Conservation (phyloP, 2,797 vertebrate species). For the Taenioides sp. region DNA sequence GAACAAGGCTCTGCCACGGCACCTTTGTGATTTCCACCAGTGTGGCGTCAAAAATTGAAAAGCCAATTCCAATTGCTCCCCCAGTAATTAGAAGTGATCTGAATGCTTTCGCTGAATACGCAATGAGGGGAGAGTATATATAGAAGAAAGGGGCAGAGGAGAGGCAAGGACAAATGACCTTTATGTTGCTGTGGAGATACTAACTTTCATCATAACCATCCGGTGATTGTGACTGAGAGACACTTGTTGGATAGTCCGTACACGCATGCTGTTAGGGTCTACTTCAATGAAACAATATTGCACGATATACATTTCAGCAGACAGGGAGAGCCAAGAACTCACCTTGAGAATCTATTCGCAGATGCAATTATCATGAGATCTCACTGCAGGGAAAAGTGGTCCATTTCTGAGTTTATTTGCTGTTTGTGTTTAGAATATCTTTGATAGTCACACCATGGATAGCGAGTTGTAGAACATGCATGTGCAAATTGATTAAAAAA, state of each 20-base stretch:
- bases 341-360: conserved; percentile 14
- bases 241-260: not conserved
- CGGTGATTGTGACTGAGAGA: conserved; percentile 36
- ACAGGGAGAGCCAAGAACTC: conserved; percentile 4
- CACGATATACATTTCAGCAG: not conserved
- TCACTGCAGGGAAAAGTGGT: conserved; percentile 1
- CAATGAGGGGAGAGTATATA: conserved; percentile 44
- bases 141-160: conserved; percentile 46
- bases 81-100: conserved; percentile 78
- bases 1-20: conserved; percentile 29
- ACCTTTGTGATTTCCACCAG: conserved; percentile 63
- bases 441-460: not conserved
- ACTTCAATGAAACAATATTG: conserved; percentile 8
- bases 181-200: conserved; percentile 17
- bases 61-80: conserved; percentile 78
- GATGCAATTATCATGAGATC: conserved; percentile 5
- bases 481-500: not conserved
- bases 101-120: conserved; percentile 65
- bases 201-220: conserved; percentile 25
- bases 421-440: conserved; percentile 7
- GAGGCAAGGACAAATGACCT: conserved; percentile 59
- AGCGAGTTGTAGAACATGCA: not conserved
- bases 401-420: not conserved
- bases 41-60: conserved; percentile 77
- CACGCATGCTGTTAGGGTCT: not conserved